Base-by-base conservation (phyloP, 1,140 invertebrate species). In the Dinoponera quadriceps region DNA sequence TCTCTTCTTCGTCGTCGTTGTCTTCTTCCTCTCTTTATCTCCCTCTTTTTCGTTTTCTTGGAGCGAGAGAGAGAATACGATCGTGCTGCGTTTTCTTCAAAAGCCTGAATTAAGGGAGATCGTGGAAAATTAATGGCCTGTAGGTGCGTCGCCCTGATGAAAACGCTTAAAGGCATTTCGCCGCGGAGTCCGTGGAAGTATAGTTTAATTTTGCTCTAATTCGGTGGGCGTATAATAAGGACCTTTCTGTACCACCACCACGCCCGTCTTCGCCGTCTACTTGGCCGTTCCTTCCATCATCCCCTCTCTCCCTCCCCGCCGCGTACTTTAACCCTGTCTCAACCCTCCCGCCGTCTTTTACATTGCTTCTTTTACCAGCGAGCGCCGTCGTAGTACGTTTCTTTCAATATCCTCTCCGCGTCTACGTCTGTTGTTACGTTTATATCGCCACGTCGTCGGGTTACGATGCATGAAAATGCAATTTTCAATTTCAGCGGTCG, bases 171-270 rank as follows among this genome's bases (percentile, higher is more conserved):
- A 60, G 72, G 22, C 72, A 74, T 74, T 73, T 74, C 38, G 57
- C 57, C 55, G 18, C 33, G 72, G 27, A 62, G 22, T 74, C 25
- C 22, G 48, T 16, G 33, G 22, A 78, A 78, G 74, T 78, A 78
- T 57, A 78, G 77, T 71, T 57, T 80, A 80, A 80, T 80, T 80
- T 80, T 80, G 55, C 33, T 80, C 63, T 80, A 80, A 80, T 80
- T 80, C 57, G 54, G 66, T 80, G 77, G 77, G 73, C 60, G 73
- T 65, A 54, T 77, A 77, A 77, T 54, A 63, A 60, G n/a, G 49
- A 14, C 27, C 69, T 71, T 82, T 60, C 22, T 20, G 44, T 65
- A 65, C 60, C 51, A 33, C 29, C 62, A 7, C 48, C 44, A 14
- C n/a, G n/a, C n/a, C 38, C 57, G 22, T 82, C 69, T 72, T 81